Percentiles rank a stretch among this genome's conserved stretches.
Conservation (phyloP, 2,113 vertebrate genomes). For the Aythya baeri region DNA sequence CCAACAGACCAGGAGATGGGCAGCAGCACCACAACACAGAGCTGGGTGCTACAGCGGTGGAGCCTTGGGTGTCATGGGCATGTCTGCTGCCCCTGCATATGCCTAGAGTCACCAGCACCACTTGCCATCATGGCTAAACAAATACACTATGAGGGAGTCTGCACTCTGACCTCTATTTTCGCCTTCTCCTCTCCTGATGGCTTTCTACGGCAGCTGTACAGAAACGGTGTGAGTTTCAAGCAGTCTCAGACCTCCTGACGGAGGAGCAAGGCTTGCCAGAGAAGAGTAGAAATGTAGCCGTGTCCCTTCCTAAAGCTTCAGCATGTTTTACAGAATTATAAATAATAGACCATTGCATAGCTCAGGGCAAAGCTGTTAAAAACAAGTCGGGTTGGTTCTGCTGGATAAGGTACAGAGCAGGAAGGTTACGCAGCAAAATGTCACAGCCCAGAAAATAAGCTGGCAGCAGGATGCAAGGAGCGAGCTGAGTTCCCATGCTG, state of each 20-base stretch:
- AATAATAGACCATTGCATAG: not conserved
- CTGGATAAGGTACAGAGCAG: not conserved
- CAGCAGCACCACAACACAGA: not conserved
- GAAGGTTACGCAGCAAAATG: fast-evolving
- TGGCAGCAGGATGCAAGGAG: not conserved
- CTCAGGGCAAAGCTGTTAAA: not conserved
- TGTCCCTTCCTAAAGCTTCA: not conserved
- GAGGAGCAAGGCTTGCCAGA: not conserved
- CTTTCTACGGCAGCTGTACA: not conserved
- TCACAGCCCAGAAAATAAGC: not conserved
- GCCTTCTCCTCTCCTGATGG: not conserved
- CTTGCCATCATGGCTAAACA: not conserved
- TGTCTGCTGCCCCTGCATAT: not conserved
- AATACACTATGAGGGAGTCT: not conserved
- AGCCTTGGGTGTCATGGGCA: not conserved
- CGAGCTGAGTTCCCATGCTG: not conserved
- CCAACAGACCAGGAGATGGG: not conserved
- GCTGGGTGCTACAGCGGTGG: not conserved
- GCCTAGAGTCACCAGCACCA: not conserved
- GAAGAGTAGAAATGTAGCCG: not conserved
- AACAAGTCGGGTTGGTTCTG: not conserved
- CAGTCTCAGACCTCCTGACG: not conserved
- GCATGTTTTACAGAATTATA: not conserved
- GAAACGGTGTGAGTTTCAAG: not conserved
- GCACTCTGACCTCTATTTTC: not conserved